Percentiles rank a stretch among this genome's conserved stretches.
phyloP scores from a whole-genome alignment of 2,113 vertebrate genomes.

The Mandrillus leucophaeus region DNA sequence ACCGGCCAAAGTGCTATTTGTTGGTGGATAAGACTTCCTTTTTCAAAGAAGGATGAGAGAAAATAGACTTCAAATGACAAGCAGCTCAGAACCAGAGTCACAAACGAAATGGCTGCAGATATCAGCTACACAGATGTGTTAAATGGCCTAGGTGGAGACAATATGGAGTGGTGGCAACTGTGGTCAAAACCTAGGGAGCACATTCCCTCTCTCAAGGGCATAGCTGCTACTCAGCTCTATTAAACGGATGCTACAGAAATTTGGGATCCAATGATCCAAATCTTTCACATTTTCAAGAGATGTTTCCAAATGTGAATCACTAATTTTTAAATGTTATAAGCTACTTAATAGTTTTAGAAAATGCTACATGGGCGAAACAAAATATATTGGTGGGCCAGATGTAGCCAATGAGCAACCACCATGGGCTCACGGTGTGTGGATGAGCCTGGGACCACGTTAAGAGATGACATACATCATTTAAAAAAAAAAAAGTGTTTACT shows the following conservation, averaged over 20 bases:
- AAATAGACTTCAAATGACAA: neutral
- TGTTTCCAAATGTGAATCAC: neutral
- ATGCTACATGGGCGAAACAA: neutral
- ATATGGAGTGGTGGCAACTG: neutral
- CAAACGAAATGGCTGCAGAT: neutral
- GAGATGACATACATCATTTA: neutral
- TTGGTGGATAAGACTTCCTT: neutral
- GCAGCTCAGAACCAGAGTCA: neutral
- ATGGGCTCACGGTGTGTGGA: accelerated
- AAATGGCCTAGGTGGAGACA: neutral
- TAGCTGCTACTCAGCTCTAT: neutral
- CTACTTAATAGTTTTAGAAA: neutral
- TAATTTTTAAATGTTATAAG: neutral
- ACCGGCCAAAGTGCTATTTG: neutral
- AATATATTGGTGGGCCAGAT: neutral
- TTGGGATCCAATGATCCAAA: neutral
- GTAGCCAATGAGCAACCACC: neutral
- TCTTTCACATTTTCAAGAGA: neutral
- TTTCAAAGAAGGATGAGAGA: neutral
- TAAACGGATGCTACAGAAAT: neutral
- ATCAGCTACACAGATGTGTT: neutral
- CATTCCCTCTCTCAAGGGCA: neutral
- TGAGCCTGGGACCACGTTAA: neutral
- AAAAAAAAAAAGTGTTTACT: too few relatives aligned
- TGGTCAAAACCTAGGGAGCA: neutral